Conservation (phyloP, 2,113 vertebrate genomes). For the Callithrix jacchus region DNA sequence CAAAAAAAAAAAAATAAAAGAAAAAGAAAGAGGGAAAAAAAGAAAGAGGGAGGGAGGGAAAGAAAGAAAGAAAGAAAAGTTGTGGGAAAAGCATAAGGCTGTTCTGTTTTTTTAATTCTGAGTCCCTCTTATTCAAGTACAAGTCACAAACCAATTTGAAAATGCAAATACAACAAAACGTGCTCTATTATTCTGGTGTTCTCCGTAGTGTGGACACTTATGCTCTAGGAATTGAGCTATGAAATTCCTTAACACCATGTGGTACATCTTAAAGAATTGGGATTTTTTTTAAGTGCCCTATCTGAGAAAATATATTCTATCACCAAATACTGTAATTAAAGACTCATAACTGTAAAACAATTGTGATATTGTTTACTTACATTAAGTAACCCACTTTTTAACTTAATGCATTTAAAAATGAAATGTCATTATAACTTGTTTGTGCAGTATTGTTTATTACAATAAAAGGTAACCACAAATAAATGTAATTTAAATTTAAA, state of each 20-base stretch:
- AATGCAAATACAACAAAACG: neutral
- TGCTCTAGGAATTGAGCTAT: neutral
- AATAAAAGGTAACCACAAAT: neutral
- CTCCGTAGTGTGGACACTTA: neutral
- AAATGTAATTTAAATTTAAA: neutral
- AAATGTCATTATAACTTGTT: neutral
- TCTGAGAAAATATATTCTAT: neutral
- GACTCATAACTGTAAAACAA: neutral
- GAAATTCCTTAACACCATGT: neutral
- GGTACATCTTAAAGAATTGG: neutral
- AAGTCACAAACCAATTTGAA: neutral
- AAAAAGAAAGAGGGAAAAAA: accelerated
- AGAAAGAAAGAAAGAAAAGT: too few species aligned
- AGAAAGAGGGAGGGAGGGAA: too few species aligned
- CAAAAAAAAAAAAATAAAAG: too few species aligned
- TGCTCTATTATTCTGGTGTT: neutral
- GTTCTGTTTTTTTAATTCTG: neutral
- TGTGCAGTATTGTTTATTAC: neutral
- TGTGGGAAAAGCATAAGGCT: neutral
- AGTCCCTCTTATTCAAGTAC: neutral
- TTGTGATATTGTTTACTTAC: neutral
- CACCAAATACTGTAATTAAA: neutral
- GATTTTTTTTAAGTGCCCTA: neutral
- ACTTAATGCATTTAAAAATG: neutral
- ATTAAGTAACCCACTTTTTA: neutral